Percentiles rank a stretch among this genome's conserved stretches.
phyloP scores from a whole-genome alignment of 37 sponge, comb jelly and placozoan genomes.

The Hormiphora californensis region DNA sequence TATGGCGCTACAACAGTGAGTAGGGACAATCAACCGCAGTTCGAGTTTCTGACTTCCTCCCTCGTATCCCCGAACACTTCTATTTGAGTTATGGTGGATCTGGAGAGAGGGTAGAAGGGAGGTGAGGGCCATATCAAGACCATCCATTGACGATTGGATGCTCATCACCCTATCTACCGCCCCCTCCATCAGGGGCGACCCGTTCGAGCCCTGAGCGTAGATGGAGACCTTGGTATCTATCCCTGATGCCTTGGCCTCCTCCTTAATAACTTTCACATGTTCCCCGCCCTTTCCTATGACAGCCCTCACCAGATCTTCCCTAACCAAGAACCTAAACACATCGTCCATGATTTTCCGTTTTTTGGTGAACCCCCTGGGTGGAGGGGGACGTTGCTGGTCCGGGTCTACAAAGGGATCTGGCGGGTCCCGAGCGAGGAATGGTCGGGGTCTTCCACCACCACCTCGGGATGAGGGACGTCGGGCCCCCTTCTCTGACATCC shows the following conservation, averaged over 20 bases:
- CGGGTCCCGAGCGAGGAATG: too few relatives aligned
- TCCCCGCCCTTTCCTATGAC: constrained; percentile 35
- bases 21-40: constrained; percentile 12
- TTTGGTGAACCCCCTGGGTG: not conserved
- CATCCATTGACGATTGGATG: not conserved
- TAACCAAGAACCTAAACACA: constrained; percentile 35
- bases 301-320: not conserved
- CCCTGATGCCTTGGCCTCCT: constrained; percentile 20
- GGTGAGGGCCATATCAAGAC: not conserved
- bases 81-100: too few relatives aligned
- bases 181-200: constrained; percentile 23
- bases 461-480: too few relatives aligned
- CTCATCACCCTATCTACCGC: constrained; percentile 39
- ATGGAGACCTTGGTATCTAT: constrained; percentile 48
- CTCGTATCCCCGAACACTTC: not conserved
- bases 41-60: constrained; percentile 16
- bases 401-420: too few relatives aligned
- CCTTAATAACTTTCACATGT: constrained; percentile 36
- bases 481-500: too few relatives aligned
- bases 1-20: constrained; percentile 49
- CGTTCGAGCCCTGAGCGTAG: constrained; percentile 52
- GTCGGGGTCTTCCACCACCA: too few relatives aligned
- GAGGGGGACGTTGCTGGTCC: too few relatives aligned
- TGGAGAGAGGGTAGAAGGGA: constrained; percentile 17
- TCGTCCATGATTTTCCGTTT: constrained; percentile 45